Base-by-base conservation (phyloP, 2,888 invertebrate species). In the Syritta pipiens region DNA sequence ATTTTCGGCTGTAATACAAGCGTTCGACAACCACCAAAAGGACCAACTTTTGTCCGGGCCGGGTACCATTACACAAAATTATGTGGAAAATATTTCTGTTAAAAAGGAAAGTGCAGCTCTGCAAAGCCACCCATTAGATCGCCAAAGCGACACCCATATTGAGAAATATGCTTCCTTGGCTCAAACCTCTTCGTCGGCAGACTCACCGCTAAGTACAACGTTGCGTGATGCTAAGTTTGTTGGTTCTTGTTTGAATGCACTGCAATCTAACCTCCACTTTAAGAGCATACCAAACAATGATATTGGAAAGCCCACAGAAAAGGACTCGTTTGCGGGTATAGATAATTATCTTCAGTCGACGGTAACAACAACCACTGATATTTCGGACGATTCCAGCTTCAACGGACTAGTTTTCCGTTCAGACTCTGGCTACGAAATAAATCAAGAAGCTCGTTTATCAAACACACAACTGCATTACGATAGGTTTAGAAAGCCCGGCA, bases 21-120 rank as follows among this genome's bases (percentile, higher is more conserved):
- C 79, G 42, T 79, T 79, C 20, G 57, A 62, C n/a, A 67, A 63
- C 10, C 74, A 65, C 20, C 72, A 57, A 32, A 74, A 79, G 55
- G 51, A 62, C 2, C 55, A 55, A 10, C 32, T 60, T 22, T 26
- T 74, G 12, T 37, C 79, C 9, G 28, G 44, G 10, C n/a, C 35
- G 20, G 57, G 14, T n/a, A 28, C 20, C 1, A 30, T 26, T 24
- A 7, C 37, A 5, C 60, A 57, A 9, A 57, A 26, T 17, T 62
- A 30, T 24, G 37, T 17, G 30, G 60, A 55, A 9, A 42, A 28
- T 4, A 32, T 51, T 24, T 9, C 32, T 12, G 55, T 35, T 37
- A 72, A 60, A 6, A 53, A 59, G 4, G 60, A 60, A 19, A 4
- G 5, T 2, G 19, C 17, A n/a, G 20, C 5, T 9, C 14, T 63